Evolutionary conservation across 2,888 invertebrate species (phyloP).

Genomic region (Seira musarum): DNA sequence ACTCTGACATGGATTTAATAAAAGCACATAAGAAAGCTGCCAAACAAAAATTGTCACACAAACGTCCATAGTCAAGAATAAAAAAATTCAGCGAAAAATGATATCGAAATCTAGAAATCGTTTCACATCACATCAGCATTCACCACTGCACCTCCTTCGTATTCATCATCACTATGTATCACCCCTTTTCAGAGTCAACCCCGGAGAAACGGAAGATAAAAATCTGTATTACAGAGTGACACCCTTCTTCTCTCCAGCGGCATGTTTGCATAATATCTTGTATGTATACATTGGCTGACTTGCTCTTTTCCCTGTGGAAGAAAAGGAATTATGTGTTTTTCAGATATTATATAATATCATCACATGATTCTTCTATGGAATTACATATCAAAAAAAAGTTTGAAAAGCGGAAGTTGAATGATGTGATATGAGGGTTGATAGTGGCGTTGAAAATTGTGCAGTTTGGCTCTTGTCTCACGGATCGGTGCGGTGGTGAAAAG

Average conservation of each 20-base stretch:
- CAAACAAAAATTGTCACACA: background rate
- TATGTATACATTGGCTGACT: constrained; percentile 13
- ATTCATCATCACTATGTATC: background rate
- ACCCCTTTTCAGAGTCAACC: background rate
- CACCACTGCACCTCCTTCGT: background rate
- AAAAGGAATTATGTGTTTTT: too few species aligned
- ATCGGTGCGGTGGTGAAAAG: constrained; percentile 53
- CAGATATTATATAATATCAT: constrained; percentile 32
- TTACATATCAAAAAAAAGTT: constrained; percentile 3
- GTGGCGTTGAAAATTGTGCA: constrained; percentile 48
- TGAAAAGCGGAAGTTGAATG: constrained; percentile 26
- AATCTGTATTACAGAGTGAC: constrained; percentile 48
- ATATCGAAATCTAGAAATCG: background rate
- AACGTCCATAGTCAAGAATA: background rate
- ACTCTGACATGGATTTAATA: too few species aligned
- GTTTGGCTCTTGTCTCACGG: constrained; percentile 59
- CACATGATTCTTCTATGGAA: constrained; percentile 15
- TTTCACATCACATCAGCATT: background rate
- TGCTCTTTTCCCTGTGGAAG: constrained; percentile 28
- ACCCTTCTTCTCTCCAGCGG: background rate
- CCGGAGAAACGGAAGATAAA: constrained; percentile 30
- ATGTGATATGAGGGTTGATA: constrained; percentile 29
- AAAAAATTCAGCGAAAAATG: background rate
- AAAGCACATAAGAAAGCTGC: too few species aligned
- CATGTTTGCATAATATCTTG: constrained; percentile 20